phyloP scores from a whole-genome alignment of 92 coral and sea anemone species.

The Phenganax marumi region DNA sequence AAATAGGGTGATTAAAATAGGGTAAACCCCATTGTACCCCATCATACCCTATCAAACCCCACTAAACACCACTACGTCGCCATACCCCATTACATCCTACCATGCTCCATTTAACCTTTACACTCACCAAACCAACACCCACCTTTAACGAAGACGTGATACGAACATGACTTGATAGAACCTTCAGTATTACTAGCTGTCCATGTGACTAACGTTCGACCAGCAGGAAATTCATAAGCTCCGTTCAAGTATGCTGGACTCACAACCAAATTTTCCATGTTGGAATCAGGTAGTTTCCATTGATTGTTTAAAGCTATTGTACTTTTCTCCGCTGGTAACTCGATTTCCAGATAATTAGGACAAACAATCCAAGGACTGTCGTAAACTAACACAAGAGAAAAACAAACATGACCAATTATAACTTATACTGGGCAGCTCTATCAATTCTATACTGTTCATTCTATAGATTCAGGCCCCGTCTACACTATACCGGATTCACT shows the following conservation, averaged over 20 bases:
- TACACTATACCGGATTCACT: no score
- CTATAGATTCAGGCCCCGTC: not conserved
- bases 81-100: not conserved
- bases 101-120: not conserved
- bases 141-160: constrained; percentile 79
- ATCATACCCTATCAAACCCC: not conserved
- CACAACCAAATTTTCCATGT: constrained; percentile 71
- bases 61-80: not conserved
- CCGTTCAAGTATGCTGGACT: constrained; percentile 70
- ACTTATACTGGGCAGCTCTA: not conserved
- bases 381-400: constrained; percentile 58
- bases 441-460: not conserved
- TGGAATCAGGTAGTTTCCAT: constrained; percentile 83
- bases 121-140: not conserved
- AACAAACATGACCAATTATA: not conserved
- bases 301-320: constrained; percentile 71
- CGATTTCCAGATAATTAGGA: constrained; percentile 71
- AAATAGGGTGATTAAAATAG: no score
- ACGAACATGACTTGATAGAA: constrained; percentile 68
- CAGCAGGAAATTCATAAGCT: constrained; percentile 82
- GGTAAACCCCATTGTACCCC: not conserved
- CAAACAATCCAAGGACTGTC: constrained; percentile 90
- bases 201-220: constrained; percentile 86
- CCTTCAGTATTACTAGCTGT: constrained; percentile 78
- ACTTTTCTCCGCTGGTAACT: constrained; percentile 55